Base-by-base conservation (phyloP, 2,113 vertebrate genomes). In the Otus sunia region DNA sequence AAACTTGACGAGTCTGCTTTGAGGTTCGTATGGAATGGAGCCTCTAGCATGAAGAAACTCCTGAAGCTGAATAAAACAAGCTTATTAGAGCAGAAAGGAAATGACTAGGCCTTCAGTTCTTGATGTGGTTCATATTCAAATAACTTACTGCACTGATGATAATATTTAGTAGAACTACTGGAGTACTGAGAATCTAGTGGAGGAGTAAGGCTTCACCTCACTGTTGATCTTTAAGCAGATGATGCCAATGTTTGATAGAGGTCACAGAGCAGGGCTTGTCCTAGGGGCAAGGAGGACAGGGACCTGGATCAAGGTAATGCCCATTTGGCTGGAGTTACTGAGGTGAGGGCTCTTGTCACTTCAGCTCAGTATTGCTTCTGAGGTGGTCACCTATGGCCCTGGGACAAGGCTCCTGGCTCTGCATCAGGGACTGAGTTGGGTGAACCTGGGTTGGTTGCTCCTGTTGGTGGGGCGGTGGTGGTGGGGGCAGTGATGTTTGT, bases 401-500 rank as follows among this genome's bases (percentile, higher is more conserved):
- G 23, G 39, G 56, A 16, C 39, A 32, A 59, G 58, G 9, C 64
- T 60, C 13, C 49, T 69, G 37, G 21, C 21, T 73, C 59, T 60
- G 34, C 23, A 16, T 14, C 39, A 17, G 62, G 25, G 49, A 32
- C 25, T 8, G 25, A 32, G 30, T 34, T 25, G 30, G 25, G 13
- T 41, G 75, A 79, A 56, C 29, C 26, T 41, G 26, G 22, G 15
- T 5, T 32, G 58, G 41, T 58, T 1, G 5, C 32, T 64, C 9
- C 47, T 50, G 41, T 6, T 22, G 30, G 23, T 5, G 10, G 37
- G 17, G 16, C 0, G 13, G 64, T 15, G 8, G 29, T 4, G 20
- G 36, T 3, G 2, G n/a, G 6, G 29, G 5, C 27, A 21, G 41
- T 52, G 19, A 23, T 1, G 3, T 9, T 21, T 23, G 26, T 9